These are phyloP conservation scores for Oryzias dopingdopingensis DNA, from an alignment of 2,797 vertebrate species.

Conservation along the genomic window DNA sequence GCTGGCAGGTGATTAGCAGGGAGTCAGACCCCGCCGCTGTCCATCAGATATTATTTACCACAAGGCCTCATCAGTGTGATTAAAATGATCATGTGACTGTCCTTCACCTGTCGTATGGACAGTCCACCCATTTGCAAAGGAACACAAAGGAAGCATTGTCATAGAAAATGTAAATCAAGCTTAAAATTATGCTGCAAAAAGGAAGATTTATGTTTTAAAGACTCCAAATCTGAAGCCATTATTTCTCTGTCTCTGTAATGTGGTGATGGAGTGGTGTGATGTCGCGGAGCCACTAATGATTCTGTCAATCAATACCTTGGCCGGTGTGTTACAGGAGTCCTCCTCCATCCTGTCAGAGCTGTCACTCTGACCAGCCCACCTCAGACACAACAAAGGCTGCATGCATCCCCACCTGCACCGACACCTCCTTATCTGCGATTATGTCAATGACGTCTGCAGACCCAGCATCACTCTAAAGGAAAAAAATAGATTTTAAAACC, in stretches of 20 bases:
- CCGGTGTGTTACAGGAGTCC: conserved; percentile 36
- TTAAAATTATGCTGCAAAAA: conserved; percentile 12
- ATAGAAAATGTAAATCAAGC: conserved; percentile 4
- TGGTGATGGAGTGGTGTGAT: conserved; percentile 29
- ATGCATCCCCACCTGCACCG: conserved; percentile 21
- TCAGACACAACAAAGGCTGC: conserved; percentile 20
- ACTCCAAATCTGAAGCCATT: conserved; percentile 15
- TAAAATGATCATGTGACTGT: conserved; percentile 50
- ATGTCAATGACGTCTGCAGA: conserved; percentile 40
- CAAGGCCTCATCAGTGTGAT: conserved; percentile 52
- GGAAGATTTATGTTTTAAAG: conserved; percentile 7
- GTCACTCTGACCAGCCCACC: conserved; percentile 34
- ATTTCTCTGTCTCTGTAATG: conserved; percentile 9
- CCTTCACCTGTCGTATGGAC: conserved; percentile 57
- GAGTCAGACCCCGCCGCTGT: conserved; percentile 43
- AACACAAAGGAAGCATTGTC: neutral
- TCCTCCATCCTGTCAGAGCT: conserved; percentile 34
- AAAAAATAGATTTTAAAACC: conserved; percentile 16
- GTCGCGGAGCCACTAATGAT: conserved; percentile 53
- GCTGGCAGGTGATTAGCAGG: conserved; percentile 64
- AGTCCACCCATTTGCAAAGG: conserved; percentile 20
- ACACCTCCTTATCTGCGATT: conserved; percentile 34
- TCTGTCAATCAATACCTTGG: conserved; percentile 61
- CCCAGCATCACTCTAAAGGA: conserved; percentile 25
- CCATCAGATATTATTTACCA: conserved; percentile 45